Evolutionary conservation across 2,888 invertebrate genomes (phyloP).

Genomic region (Dichetophora obliterata): DNA sequence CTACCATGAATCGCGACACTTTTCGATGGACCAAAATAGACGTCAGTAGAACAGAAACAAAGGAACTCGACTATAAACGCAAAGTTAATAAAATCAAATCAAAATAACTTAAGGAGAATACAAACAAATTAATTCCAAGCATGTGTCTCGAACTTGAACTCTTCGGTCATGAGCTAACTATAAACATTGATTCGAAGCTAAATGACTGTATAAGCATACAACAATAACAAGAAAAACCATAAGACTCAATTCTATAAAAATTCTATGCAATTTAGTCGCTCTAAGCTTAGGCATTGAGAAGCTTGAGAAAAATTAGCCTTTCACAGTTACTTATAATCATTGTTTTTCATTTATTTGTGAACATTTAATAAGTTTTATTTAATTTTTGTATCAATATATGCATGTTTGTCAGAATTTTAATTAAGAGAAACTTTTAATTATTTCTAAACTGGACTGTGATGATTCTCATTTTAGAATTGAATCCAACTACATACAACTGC

Average conservation of each 20-base stretch:
- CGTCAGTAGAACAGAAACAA: background rate
- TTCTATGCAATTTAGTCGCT: background rate
- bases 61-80: background rate
- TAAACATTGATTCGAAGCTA: constrained; percentile 27
- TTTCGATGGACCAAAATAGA: background rate
- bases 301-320: background rate
- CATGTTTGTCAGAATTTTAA: too few species aligned
- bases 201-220: constrained; percentile 3
- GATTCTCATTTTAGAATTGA: too few species aligned
- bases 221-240: background rate
- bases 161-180: constrained; percentile 54
- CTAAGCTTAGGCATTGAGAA: background rate
- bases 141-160: constrained; percentile 54
- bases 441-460: too few species aligned
- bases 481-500: too few species aligned
- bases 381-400: too few species aligned
- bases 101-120: background rate
- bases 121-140: constrained; percentile 57
- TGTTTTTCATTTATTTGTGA: too few species aligned
- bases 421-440: too few species aligned
- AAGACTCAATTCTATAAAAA: background rate
- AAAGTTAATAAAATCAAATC: background rate
- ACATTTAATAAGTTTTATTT: too few species aligned
- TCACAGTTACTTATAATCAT: too few species aligned
- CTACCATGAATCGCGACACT: constrained; percentile 13